Percentiles rank a stretch among this genome's conserved stretches.
These are phyloP conservation scores for Agrotis clavis DNA, from an alignment of 2,888 invertebrate genomes.

Conservation along the genomic window DNA sequence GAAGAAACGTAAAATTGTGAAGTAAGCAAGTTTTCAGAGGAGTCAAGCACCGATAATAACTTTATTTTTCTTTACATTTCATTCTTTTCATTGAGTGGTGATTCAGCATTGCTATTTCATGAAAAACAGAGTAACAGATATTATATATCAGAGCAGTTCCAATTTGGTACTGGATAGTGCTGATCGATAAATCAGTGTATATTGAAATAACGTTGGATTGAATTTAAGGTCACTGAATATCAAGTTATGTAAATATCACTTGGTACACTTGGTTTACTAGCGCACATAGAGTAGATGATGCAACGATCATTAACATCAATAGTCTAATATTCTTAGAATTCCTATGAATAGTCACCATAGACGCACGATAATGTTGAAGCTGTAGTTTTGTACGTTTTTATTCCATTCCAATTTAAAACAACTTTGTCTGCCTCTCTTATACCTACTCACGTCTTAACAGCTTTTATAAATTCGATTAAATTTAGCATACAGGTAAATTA, in stretches of 20 bases:
- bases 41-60: slow-evolving; percentile 13
- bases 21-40: slow-evolving; percentile 25
- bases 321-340: no score
- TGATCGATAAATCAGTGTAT: neutral
- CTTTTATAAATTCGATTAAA: no score
- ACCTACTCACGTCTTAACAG: neutral
- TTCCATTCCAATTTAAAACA: neutral
- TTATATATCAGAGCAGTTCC: neutral
- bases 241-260: neutral
- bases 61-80: slow-evolving; percentile 40
- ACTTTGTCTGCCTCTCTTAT: neutral
- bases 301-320: no score
- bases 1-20: slow-evolving; percentile 5
- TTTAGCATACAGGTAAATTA: no score
- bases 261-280: neutral
- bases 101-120: slow-evolving; percentile 30
- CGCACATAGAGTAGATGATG: neutral
- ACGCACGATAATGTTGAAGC: neutral
- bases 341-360: neutral
- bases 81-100: slow-evolving; percentile 4
- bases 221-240: neutral
- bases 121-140: slow-evolving; percentile 26
- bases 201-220: neutral
- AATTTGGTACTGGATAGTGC: neutral
- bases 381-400: neutral